Percentiles rank a stretch among this genome's conserved stretches.
These are phyloP conservation scores for Labia minor DNA, from an alignment of 2,888 invertebrate species.

Conservation along the genomic window DNA sequence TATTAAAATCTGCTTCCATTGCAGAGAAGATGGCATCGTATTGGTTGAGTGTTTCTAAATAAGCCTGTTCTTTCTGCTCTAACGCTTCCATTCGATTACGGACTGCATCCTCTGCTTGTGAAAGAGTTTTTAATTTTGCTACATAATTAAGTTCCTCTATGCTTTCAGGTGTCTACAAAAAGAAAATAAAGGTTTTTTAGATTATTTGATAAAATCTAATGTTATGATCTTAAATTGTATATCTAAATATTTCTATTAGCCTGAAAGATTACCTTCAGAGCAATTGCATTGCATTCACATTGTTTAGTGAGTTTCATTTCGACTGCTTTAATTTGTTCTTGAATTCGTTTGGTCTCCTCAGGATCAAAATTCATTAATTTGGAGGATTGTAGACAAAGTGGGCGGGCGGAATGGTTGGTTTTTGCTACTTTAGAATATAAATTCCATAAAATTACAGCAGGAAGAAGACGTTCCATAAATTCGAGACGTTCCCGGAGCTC, in stretches of 20 bases:
- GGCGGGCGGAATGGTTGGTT: neutral
- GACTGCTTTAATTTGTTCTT: constrained; percentile 18
- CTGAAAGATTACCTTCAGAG: neutral
- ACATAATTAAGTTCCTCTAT: constrained; percentile 30
- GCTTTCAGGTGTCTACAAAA: neutral
- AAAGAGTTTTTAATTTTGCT: constrained; percentile 41
- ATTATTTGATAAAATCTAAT: neutral
- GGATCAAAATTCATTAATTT: neutral
- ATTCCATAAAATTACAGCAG: constrained; percentile 52
- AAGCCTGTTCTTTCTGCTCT: constrained; percentile 53
- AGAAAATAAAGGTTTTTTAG: neutral
- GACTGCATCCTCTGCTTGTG: constrained; percentile 46
- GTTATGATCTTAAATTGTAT: too few species aligned
- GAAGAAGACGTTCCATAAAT: constrained; percentile 49
- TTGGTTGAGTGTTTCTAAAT: constrained; percentile 57
- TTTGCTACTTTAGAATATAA: constrained; percentile 40
- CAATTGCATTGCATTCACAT: constrained; percentile 14
- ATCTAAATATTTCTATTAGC: too few species aligned
- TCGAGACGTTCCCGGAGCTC: constrained; percentile 46
- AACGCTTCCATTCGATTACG: constrained; percentile 51
- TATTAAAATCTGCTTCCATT: constrained; percentile 46
- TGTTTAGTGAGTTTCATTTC: constrained; percentile 17
- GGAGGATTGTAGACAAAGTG: neutral
- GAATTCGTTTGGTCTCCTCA: neutral
- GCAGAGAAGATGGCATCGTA: constrained; percentile 62